phyloP scores from a whole-genome alignment of 1,140 invertebrate genomes.

The Pinna nobilis region DNA sequence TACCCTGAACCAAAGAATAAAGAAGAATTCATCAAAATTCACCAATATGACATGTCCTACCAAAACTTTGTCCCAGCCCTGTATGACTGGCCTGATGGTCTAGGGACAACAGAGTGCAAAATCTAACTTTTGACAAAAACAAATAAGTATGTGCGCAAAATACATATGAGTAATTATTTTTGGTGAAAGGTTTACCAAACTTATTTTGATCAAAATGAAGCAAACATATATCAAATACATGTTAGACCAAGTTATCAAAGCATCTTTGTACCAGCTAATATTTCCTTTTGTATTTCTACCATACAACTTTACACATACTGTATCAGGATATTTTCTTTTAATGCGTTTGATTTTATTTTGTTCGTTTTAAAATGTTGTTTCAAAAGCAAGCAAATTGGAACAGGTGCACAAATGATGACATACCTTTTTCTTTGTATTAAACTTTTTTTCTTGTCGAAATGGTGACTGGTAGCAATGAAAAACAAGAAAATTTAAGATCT shows the following conservation, averaged over 20 bases:
- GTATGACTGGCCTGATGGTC: slow-evolving; percentile 75
- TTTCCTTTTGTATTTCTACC: no score
- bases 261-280: background rate
- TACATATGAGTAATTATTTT: background rate
- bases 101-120: slow-evolving; percentile 8
- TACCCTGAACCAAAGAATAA: slow-evolving; percentile 78
- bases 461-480: no score
- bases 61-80: slow-evolving; percentile 75
- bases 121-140: background rate
- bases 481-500: no score
- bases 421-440: no score
- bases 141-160: background rate
- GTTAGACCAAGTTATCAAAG: background rate
- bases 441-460: no score
- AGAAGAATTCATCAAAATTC: slow-evolving; percentile 74
- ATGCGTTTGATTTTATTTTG: no score
- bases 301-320: no score
- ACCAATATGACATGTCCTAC: slow-evolving; percentile 77
- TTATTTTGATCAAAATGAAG: background rate
- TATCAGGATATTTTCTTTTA: no score
- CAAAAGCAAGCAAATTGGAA: no score
- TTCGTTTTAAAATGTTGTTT: no score
- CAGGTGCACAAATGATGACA: no score
- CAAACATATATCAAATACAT: background rate
- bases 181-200: background rate